phyloP scores from a whole-genome alignment of 2,888 invertebrate genomes.

The Chironomus tentans region DNA sequence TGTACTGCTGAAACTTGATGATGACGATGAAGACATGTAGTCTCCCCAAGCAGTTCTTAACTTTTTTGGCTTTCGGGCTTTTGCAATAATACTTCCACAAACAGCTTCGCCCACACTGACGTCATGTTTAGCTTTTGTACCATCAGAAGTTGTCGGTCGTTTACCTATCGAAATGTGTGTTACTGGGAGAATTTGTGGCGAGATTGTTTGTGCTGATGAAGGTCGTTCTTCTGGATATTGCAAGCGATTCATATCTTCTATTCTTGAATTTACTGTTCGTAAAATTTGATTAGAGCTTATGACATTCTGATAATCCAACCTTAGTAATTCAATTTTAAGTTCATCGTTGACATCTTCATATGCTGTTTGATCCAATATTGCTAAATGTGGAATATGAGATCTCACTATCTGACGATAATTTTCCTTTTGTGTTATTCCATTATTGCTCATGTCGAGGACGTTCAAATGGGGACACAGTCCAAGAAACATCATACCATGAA shows the following conservation, averaged over 20 bases:
- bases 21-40: background rate
- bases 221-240: background rate
- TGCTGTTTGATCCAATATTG: slow-evolving; percentile 39
- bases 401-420: slow-evolving; percentile 39
- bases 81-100: slow-evolving; percentile 29
- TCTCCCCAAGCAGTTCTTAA: slow-evolving; percentile 27
- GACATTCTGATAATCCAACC: slow-evolving; percentile 15
- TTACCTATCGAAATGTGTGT: slow-evolving; percentile 13
- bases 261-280: background rate
- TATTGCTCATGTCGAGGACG: slow-evolving; percentile 46
- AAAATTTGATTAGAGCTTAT: background rate
- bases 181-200: background rate
- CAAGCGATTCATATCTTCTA: background rate
- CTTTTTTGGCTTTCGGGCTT: slow-evolving; percentile 22
- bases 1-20: slow-evolving; percentile 22
- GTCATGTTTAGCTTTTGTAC: background rate
- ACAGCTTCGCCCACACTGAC: slow-evolving; percentile 28
- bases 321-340: background rate
- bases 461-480: slow-evolving; percentile 45
- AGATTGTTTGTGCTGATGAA: background rate
- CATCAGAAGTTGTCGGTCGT: slow-evolving; percentile 26
- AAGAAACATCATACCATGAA: slow-evolving; percentile 38
- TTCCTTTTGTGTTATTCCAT: slow-evolving; percentile 39
- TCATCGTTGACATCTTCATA: slow-evolving; percentile 13
- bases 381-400: slow-evolving; percentile 39